Percentiles rank a stretch among this genome's conserved stretches.
Evolutionary conservation across 1,140 invertebrate species (phyloP).

Genomic region (Tenebrio molitor): DNA sequence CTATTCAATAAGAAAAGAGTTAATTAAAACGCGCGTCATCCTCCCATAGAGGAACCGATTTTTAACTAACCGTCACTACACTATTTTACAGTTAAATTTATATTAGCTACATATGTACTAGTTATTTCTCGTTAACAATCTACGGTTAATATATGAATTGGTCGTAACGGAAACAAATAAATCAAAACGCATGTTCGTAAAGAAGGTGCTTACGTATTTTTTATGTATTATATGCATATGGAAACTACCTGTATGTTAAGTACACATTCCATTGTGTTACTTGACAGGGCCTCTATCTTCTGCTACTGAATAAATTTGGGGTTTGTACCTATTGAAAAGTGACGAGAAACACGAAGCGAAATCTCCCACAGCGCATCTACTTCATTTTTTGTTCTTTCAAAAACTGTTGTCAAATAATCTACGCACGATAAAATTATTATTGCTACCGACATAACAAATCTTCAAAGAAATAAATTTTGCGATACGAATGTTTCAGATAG

Average conservation of each 20-base stretch:
- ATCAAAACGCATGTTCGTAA: constrained; percentile 26
- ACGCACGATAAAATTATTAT: too few species aligned
- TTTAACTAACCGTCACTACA: constrained; percentile 4
- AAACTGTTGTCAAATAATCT: too few species aligned
- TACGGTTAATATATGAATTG: background rate
- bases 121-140: background rate
- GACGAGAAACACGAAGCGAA: constrained; percentile 22
- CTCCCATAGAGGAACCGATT: constrained; percentile 30
- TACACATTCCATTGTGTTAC: constrained; percentile 23
- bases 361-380: constrained; percentile 13
- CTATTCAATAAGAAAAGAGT: background rate
- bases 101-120: background rate
- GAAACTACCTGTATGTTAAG: constrained; percentile 38
- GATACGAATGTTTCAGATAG: too few species aligned
- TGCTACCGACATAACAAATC: too few species aligned
- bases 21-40: constrained; percentile 1
- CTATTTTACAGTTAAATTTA: constrained; percentile 11
- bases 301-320: constrained; percentile 37
- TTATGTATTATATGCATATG: constrained; percentile 18
- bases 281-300: constrained; percentile 36
- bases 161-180: constrained; percentile 31
- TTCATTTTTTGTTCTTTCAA: background rate
- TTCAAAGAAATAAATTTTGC: too few species aligned
- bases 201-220: constrained; percentile 36
- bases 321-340: constrained; percentile 19